Base-by-base conservation (phyloP, 2,888 invertebrate genomes). In the Leptogaster cylindrica region DNA sequence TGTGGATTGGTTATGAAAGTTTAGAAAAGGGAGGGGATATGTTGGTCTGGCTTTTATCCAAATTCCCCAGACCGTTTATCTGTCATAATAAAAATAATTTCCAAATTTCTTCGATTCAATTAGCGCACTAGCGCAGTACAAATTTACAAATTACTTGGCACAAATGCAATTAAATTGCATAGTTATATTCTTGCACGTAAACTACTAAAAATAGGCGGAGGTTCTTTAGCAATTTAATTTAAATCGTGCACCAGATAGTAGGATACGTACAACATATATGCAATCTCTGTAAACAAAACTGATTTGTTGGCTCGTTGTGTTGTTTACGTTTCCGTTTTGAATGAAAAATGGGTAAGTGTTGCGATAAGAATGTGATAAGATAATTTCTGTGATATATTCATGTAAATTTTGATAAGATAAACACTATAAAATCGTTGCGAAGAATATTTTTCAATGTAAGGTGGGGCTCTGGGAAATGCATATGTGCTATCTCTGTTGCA, bases 81-180 rank as follows among this genome's bases (percentile, higher is more conserved):
- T 64, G 64, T 64, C 64, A 64, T 48, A 64, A 48, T 46, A 31
- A 28, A 8, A 31, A 48, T 64, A 33, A 28, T 33, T 64, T 48
- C 14, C 10, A 33, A 63, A 48, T 28, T 61, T 63, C 7, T 18
- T 51, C 1, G 7, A 25, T n/a, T 23, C 36, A 67, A 64, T 8
- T 55, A 36, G 20, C n/a, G n/a, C n/a, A n/a, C n/a, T n/a, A n/a
- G n/a, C n/a, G n/a, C 55, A 44, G 31, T 55, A 23, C 27, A 55
- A 55, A 55, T 55, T 61, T 16, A 61, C 12, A 16, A 27, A 12
- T 16, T 18, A 50, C 2, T 65, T 65, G 25, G 33, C 48, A 46
- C 12, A 16, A 31, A 48, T 48, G n/a, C 16, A 36, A 39, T n/a
- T 12, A 50, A 3, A 33, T 55, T 36, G 16, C 14, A 20, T 36